Base-by-base conservation (phyloP, 2,113 vertebrate genomes). In the Maccullochella peelii region DNA sequence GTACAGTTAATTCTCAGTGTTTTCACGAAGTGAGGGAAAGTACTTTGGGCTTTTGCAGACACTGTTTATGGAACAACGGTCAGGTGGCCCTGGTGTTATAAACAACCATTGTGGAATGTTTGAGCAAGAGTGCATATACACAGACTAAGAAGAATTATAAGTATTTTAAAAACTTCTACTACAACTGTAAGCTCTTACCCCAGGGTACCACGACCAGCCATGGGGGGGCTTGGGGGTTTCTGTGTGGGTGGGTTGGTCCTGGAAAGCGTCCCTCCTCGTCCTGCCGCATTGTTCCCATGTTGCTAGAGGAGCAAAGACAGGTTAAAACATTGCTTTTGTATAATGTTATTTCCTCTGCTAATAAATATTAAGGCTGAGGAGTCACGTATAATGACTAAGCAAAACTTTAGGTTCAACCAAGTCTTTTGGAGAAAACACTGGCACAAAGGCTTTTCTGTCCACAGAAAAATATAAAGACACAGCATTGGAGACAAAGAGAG, bases 161-260 rank as follows among this genome's bases (percentile, higher is more conserved):
- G 11, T 55, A 38, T 30, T 21, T 62, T 30, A 42, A 55, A 73
- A 57, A 47, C 2, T 33, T 27, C 8, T 9, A 15, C 8, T 4
- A 8, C 38, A 30, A 33, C 8, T n/a, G 27, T 58, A 30, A 6
- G 14, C 58, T 69, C 91, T 86, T 96, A 99, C 98, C 98, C 98
- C 81, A 99, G 81, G 36, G 98, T 99, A 79, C 98, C 98, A 79
- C 97, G 96, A 88, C 98, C 97, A 83, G 97, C 97, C 97, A 98
- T 98, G 15, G 98, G 98, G 90, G 98, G 98, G 92, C 98, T 99
- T 7, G 98, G 98, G 83, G 98, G 98, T 93, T 99, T 99, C 94
- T 99, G 98, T 91, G 97, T 98, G 25, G 98, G 98, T 71, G 98
- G 98, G 94, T 97, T 99, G 95, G 97, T 97, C 96, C 98, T 97